These are phyloP conservation scores for Sebastiscus albofasciatus DNA, from an alignment of 2,797 vertebrate species.

Conservation along the genomic window DNA sequence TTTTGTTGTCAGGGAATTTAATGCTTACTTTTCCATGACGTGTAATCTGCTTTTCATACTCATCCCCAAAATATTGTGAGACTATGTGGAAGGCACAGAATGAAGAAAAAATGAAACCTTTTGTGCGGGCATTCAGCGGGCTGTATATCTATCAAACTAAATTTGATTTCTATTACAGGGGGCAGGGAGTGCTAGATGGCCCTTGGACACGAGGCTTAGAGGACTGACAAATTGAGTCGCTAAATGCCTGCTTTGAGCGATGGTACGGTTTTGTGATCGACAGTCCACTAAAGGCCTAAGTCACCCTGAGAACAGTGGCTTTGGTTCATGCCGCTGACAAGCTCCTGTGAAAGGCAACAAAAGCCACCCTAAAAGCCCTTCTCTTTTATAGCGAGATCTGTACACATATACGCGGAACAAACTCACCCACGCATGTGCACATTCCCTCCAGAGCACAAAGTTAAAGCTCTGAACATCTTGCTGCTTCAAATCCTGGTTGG, in stretches of 20 bases:
- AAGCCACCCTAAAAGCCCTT: constrained; percentile 7
- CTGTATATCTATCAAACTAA: constrained; percentile 21
- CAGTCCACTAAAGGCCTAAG: constrained; percentile 21
- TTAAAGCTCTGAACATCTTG: constrained; percentile 16
- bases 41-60: constrained; percentile 45
- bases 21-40: constrained; percentile 14
- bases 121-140: not conserved
- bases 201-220: constrained; percentile 43
- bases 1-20: constrained; percentile 7
- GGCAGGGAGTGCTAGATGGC: constrained; percentile 14
- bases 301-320: constrained; percentile 38
- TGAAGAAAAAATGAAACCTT: constrained; percentile 2
- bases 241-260: constrained; percentile 46
- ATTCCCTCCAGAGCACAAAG: not conserved
- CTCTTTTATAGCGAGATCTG: constrained; percentile 12
- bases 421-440: constrained; percentile 4
- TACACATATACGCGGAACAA: not conserved
- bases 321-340: not conserved
- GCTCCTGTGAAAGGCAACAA: constrained; percentile 6
- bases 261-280: constrained; percentile 32
- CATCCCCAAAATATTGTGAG: constrained; percentile 5
- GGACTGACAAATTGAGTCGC: constrained; percentile 54
- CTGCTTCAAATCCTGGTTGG: constrained; percentile 16
- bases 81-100: not conserved
- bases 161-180: constrained; percentile 51